Percentiles rank a stretch among this genome's conserved stretches.
Evolutionary conservation across 1,140 invertebrate species (phyloP).

Genomic region (Pseudomyrmex cubaensis): DNA sequence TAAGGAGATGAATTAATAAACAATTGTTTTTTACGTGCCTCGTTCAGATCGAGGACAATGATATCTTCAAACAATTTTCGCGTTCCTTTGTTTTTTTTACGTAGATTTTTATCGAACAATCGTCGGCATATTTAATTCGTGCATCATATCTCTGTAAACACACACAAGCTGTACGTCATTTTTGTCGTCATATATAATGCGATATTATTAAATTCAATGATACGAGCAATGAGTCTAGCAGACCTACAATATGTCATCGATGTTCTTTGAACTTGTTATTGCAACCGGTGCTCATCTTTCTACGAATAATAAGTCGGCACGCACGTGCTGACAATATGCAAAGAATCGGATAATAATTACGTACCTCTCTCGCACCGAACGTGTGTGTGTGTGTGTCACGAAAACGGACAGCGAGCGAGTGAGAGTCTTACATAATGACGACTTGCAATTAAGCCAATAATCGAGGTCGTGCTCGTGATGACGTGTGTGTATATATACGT

Average conservation of each 20-base stretch:
- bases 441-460: slow-evolving; percentile 53
- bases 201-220: not conserved
- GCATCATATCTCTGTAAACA: not conserved
- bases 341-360: slow-evolving; percentile 20
- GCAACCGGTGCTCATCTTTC: not conserved
- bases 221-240: not conserved
- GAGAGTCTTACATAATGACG: slow-evolving; percentile 23
- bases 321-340: slow-evolving; percentile 19
- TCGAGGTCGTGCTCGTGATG: slow-evolving; percentile 20
- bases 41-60: too few relatives aligned
- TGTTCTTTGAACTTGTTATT: slow-evolving; percentile 40
- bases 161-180: not conserved
- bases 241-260: not conserved
- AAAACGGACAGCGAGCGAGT: slow-evolving; percentile 7
- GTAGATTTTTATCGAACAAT: not conserved
- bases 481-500: slow-evolving; percentile 13
- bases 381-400: not conserved
- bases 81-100: too few relatives aligned
- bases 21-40: too few relatives aligned
- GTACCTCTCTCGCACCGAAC: not conserved
- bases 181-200: not conserved
- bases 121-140: not conserved
- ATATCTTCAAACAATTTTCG: too few relatives aligned
- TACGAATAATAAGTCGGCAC: slow-evolving; percentile 8
- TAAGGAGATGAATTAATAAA: not conserved